Base-by-base conservation (phyloP, 2,888 invertebrate species). In the Netelia fuscicornis region DNA sequence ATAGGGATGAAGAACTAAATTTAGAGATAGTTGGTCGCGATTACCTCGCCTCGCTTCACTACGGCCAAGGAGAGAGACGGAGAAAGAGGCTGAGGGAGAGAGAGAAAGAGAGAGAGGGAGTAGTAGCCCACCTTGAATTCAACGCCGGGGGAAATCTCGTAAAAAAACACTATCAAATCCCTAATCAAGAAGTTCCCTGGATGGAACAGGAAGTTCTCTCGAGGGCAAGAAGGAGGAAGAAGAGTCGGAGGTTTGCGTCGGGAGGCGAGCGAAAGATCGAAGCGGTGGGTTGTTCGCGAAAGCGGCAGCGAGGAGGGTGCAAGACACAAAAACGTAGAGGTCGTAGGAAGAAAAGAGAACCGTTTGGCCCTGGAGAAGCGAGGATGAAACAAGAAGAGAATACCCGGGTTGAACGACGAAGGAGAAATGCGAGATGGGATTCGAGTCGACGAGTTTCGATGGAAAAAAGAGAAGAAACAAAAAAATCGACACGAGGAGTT, bases 151-250 rank as follows among this genome's bases (percentile, higher is more conserved):
- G 86, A 86, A 88, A 87, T 86, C 87, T 86, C 87, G 88, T 89
- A 89, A 90, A 90, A 90, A 89, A 89, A 87, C 86, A 87, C 88
- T 89, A 90, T 91, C 89, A 88, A 90, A 90, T 90, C 88, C 87
- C 88, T 91, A 90, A 91, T 91, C 91, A 90, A 87, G 88, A 91
- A 91, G 89, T 91, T 89, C 85, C 86, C 78, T 72, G 81, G 54
- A 56, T 81, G 85, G 88, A 88, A 86, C 85, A 86, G 87, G 84
- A 88, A 90, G 85, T 88, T 88, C 86, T 88, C 86, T 70, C 72
- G 65, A 78, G 86, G 79, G 65, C 71, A 82, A 78, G 84, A 67
- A 58, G 58, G 17, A 58, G 58, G 17, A 17, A 20, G 20, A 17
- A n/a, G 78, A 20, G 83, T 64, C 44, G 42, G 75, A 60, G 67